Percentiles rank a stretch among this genome's conserved stretches.
Evolutionary conservation across 1,140 invertebrate genomes (phyloP).

Genomic region (Orchesella cincta): DNA sequence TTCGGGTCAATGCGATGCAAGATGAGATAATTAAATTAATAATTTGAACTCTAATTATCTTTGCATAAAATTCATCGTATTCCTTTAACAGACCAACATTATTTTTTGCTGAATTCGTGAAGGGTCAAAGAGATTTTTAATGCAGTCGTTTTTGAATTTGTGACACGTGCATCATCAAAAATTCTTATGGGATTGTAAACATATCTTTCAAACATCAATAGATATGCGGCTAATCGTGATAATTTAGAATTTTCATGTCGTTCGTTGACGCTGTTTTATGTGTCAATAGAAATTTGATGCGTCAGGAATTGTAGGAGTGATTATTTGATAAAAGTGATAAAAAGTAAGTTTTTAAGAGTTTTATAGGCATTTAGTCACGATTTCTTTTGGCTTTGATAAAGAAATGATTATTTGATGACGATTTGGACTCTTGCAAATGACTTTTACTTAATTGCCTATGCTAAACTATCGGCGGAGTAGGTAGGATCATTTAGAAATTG

Average conservation of each 20-base stretch:
- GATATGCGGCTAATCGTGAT: conserved; percentile 12
- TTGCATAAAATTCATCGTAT: background rate
- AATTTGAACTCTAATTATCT: conserved; percentile 24
- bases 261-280: conserved; percentile 14
- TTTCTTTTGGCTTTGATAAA: conserved; percentile 5
- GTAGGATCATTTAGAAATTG: too few relatives aligned
- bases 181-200: conserved; percentile 7
- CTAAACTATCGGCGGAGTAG: too few relatives aligned
- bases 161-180: background rate
- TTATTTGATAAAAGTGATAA: conserved; percentile 27
- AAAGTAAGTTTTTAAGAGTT: conserved; percentile 17
- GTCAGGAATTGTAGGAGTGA: conserved; percentile 25
- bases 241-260: conserved; percentile 9
- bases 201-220: background rate
- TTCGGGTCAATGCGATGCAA: conserved; percentile 29
- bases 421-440: background rate
- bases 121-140: background rate
- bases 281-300: conserved; percentile 29
- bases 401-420: conserved; percentile 9
- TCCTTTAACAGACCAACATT: background rate
- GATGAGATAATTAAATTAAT: conserved; percentile 27
- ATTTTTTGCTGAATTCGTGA: background rate
- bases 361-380: conserved; percentile 25
- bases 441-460: background rate
- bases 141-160: background rate